Base-by-base conservation (phyloP, 2,113 vertebrate genomes). In the Gasterosteus aculeatus region DNA sequence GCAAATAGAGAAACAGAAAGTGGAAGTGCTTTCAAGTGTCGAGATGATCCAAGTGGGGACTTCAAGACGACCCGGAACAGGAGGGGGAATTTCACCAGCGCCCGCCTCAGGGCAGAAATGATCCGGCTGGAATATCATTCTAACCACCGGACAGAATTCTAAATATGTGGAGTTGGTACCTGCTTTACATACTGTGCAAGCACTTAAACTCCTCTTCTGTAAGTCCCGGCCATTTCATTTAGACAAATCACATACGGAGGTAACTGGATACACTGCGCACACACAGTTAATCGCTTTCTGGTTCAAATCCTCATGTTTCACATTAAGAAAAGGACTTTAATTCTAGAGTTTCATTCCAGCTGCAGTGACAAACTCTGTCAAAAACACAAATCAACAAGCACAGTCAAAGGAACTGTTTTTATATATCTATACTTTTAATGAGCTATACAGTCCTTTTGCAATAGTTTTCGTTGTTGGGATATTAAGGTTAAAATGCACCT, bases 41-140 rank as follows among this genome's bases (percentile, higher is more conserved):
- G 76, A 65, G 72, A 86, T 85, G 69, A 64, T 77, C 54, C 51
- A 53, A 70, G 64, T 75, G 44, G 60, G 80, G 22, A 80, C 82
- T 86, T 78, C 49, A 69, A 38, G 39, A 75, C 59, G 42, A 58
- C 72, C 33, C 70, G 76, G 22, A 76, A 66, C 64, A 78, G 67
- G 57, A 68, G 54, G 58, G 53, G 66, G 22, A 49, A 82, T 76
- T 69, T 72, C 31, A 22, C 64, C 35, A 61, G 41, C 19, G 22
- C 64, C 64, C 47, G 60, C 80, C 81, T 58, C 10, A 38, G 82
- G 82, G 74, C 61, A 77, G 38, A 84, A 71, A 69, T 39, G 62
- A 73, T 79, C 83, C 44, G 46, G 66, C 62, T 61, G 7, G 74
- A 84, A 64, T 72, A 31, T 71, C 42, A 57, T 68, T 74, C 77